Conservation (phyloP, 1,140 invertebrate genomes). For the Drosophila serrata region DNA sequence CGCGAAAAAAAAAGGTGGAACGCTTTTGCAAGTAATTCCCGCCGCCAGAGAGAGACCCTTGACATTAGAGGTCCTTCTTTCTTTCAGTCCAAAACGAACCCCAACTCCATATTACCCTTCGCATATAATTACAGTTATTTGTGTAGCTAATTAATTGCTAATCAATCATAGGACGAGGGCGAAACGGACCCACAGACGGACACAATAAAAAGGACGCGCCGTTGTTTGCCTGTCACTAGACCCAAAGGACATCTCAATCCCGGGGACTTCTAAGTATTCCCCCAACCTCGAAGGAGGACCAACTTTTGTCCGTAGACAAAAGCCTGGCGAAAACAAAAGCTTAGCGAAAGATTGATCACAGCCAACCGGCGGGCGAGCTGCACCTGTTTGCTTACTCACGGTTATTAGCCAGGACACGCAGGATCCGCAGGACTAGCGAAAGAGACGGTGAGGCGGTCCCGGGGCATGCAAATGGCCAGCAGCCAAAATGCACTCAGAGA, state of each 20-base stretch:
- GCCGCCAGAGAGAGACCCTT: conserved; percentile 43
- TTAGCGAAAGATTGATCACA: conserved; percentile 82
- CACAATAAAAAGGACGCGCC: conserved; percentile 67
- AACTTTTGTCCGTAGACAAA: conserved; percentile 69
- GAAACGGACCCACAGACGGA: conserved; percentile 33
- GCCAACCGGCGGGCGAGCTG: conserved; percentile 38
- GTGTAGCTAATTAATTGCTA: conserved; percentile 84
- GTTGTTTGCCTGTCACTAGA: conserved; percentile 59
- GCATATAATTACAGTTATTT: conserved; percentile 84
- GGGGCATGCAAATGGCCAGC: conserved; percentile 65
- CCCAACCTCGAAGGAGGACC: conserved; percentile 6
- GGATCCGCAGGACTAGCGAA: conserved; percentile 9
- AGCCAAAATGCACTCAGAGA: conserved; percentile 2
- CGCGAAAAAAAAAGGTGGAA: conserved; percentile 66
- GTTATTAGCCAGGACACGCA: conserved; percentile 73
- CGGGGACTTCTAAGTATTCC: conserved; percentile 73
- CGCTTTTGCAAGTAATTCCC: conserved; percentile 68
- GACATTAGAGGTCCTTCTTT: conserved; percentile 43
- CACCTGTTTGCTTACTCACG: conserved; percentile 82
- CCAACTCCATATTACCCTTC: conserved; percentile 9
- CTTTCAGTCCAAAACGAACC: background rate
- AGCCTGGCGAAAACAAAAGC: conserved; percentile 81
- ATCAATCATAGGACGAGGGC: conserved; percentile 76
- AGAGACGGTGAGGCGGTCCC: background rate
- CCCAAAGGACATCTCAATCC: conserved; percentile 69